A percentile compares a stretch with the other conserved stretches of the same genome.
phyloP scores from a whole-genome alignment of 2,113 vertebrate genomes.

The Mesembrinibis cayennensis region DNA sequence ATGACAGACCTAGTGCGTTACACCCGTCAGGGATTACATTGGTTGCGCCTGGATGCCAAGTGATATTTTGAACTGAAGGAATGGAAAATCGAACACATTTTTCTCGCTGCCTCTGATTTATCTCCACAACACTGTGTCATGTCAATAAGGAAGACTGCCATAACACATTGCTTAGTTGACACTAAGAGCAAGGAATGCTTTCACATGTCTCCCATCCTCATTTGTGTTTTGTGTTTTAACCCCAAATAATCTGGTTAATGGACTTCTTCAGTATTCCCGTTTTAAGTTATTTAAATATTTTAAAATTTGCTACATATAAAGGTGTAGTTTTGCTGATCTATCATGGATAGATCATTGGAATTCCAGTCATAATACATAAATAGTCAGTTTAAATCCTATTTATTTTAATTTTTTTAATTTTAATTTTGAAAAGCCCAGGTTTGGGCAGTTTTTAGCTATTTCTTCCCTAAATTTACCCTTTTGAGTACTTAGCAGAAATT shows the following conservation, averaged over 20 bases:
- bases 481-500: conserved; percentile 75
- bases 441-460: conserved; percentile 71
- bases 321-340: conserved; percentile 63
- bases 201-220: conserved; percentile 66
- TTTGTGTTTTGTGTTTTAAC: conserved; percentile 55
- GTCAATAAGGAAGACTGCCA: conserved; percentile 84
- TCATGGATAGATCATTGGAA: conserved; percentile 67
- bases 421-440: conserved; percentile 59
- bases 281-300: conserved; percentile 78
- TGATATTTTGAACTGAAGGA: conserved; percentile 74
- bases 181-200: conserved; percentile 77
- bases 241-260: conserved; percentile 53
- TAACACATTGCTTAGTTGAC: conserved; percentile 75
- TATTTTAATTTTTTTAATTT: conserved; percentile 78
- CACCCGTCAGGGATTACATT: conserved; percentile 96
- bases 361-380: conserved; percentile 69
- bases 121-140: conserved; percentile 93
- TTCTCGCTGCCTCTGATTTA: conserved; percentile 79
- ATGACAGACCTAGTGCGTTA: conserved; percentile 98
- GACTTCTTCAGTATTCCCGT: conserved; percentile 66
- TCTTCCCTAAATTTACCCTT: conserved; percentile 73
- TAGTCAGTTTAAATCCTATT: conserved; percentile 77
- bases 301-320: conserved; percentile 66
- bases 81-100: conserved; percentile 60
- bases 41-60: conserved; percentile 95